A percentile compares a stretch with the other conserved stretches of the same genome.
phyloP scores from a whole-genome alignment of 2,888 invertebrate genomes.

The Diaprepes abbreviatus region DNA sequence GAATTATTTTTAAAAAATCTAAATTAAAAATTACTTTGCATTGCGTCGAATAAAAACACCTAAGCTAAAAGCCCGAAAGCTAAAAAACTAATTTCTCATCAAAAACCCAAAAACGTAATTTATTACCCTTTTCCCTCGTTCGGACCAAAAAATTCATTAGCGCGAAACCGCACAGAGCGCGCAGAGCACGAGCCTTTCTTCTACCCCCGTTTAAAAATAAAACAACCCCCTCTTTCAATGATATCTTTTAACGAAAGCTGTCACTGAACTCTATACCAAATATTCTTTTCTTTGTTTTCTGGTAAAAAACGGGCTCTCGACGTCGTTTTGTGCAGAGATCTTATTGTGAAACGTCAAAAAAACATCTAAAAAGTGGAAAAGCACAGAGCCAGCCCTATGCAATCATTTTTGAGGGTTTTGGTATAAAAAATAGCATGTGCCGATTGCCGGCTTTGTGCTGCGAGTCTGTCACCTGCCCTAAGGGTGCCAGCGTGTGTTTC shows the following conservation, averaged over 20 bases:
- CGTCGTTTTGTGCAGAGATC: constrained; percentile 23
- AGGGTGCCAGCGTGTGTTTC: constrained; percentile 35
- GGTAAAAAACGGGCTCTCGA: constrained; percentile 20
- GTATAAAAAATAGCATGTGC: constrained; percentile 48
- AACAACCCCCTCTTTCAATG: constrained; percentile 36
- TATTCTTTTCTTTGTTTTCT: constrained; percentile 34
- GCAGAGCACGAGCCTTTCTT: constrained; percentile 40
- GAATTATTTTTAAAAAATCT: too few relatives aligned
- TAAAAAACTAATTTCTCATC: constrained; percentile 42
- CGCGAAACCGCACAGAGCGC: constrained; percentile 39
- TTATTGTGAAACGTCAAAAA: constrained; percentile 35
- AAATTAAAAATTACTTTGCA: too few relatives aligned
- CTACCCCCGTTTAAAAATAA: constrained; percentile 33
- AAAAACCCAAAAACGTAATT: constrained; percentile 32
- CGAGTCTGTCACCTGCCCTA: constrained; percentile 44
- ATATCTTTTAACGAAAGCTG: constrained; percentile 45
- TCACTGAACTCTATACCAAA: constrained; percentile 40
- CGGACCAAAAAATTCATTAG: constrained; percentile 40
- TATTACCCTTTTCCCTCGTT: constrained; percentile 36
- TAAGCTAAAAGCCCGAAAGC: too few relatives aligned
- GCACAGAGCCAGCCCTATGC: constrained; percentile 40
- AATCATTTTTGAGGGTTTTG: constrained; percentile 48
- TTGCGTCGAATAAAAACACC: too few relatives aligned
- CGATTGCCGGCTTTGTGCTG: constrained; percentile 43
- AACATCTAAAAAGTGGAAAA: constrained; percentile 45